Evolutionary conservation across 1,140 invertebrate genomes (phyloP).

Genomic region (Lasioglossum albipes): DNA sequence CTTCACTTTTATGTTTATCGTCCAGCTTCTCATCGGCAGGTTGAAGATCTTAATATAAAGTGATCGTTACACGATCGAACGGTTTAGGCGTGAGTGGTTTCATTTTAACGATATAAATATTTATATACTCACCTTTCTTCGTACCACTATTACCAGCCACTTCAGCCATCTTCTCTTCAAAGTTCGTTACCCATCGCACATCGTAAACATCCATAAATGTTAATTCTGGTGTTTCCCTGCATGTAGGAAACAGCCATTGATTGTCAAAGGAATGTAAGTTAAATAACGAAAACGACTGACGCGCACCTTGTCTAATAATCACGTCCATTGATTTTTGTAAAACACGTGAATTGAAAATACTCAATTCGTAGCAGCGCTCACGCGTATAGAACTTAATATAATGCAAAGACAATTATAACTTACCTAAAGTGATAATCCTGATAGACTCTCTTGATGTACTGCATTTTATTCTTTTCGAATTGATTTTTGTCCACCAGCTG

Average conservation of each 20-base stretch:
- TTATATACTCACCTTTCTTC: conserved; percentile 76
- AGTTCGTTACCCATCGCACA: conserved; percentile 79
- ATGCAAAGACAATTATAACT: conserved; percentile 49
- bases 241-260: conserved; percentile 76
- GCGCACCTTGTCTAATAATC: conserved; percentile 21
- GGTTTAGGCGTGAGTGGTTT: not conserved
- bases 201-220: conserved; percentile 80
- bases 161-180: conserved; percentile 78
- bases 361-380: not conserved
- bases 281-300: conserved; percentile 18
- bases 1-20: conserved; percentile 62
- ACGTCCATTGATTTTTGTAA: not conserved
- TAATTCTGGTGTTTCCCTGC: conserved; percentile 79
- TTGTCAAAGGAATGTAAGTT: conserved; percentile 52
- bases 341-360: not conserved
- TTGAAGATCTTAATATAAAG: conserved; percentile 67
- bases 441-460: conserved; percentile 80
- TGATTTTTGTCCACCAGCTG: conserved; percentile 80
- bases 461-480: conserved; percentile 81
- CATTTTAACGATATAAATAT: conserved; percentile 30
- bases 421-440: conserved; percentile 82
- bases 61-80: conserved; percentile 27
- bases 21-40: conserved; percentile 61
- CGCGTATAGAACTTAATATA: not conserved
- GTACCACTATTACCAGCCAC: conserved; percentile 56